These are phyloP conservation scores for Trichopoda pennipes DNA, from an alignment of 2,888 invertebrate species.

Conservation along the genomic window DNA sequence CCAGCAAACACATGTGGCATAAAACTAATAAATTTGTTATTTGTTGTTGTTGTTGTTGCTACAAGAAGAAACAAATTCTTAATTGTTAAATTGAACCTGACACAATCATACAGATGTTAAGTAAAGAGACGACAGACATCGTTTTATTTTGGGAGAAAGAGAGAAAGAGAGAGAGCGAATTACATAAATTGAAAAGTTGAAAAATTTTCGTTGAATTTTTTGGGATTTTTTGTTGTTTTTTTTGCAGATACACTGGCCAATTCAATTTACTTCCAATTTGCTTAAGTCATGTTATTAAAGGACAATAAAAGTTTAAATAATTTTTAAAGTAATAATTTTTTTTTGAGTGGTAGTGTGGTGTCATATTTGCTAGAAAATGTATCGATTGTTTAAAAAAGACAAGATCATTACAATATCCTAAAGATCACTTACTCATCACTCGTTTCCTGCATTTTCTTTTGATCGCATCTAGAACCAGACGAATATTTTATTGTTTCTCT, in stretches of 20 bases:
- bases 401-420: too few relatives aligned
- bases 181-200: slow-evolving; percentile 13
- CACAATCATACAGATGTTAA: slow-evolving; percentile 27
- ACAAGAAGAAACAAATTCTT: not conserved
- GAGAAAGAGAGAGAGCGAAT: too few relatives aligned
- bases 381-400: too few relatives aligned
- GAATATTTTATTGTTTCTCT: too few relatives aligned
- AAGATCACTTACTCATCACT: too few relatives aligned
- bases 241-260: slow-evolving; percentile 15
- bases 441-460: too few relatives aligned
- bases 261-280: slow-evolving; percentile 38
- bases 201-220: slow-evolving; percentile 29
- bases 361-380: slow-evolving; percentile 8
- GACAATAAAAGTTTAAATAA: slow-evolving; percentile 2
- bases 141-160: not conserved
- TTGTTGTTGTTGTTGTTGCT: slow-evolving; percentile 16
- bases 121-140: slow-evolving; percentile 7
- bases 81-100: slow-evolving; percentile 29
- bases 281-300: not conserved
- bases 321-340: not conserved
- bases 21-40: slow-evolving; percentile 17
- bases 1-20: slow-evolving; percentile 29
- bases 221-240: not conserved
- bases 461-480: too few relatives aligned
- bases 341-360: not conserved